Base-by-base conservation (phyloP, 2,888 invertebrate species). In the Tenthredo scrophulariae region DNA sequence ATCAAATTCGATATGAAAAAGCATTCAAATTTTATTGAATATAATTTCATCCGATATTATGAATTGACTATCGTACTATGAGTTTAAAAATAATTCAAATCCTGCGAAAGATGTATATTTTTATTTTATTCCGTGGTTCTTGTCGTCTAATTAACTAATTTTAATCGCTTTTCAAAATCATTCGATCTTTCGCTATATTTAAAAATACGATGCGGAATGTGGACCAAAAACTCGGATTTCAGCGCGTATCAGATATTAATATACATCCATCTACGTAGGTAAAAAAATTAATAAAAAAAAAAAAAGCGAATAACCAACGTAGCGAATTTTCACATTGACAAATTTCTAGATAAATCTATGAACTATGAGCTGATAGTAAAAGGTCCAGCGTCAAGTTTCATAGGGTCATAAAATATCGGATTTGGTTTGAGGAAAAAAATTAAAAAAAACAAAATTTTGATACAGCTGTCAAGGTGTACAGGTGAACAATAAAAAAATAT, bases 181-280 rank as follows among this genome's bases (percentile, higher is more conserved):
- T 18, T 54, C n/a, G 18, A 4, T 54, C 6, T 54, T 4, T 54
- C 18, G 54, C n/a, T 54, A 54, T n/a, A 54, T n/a, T 54, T n/a
- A n/a, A 18, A 54, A 54, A 54, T 1, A n/a, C n/a, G 54, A 5
- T n/a, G 54, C n/a, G n/a, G n/a, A 54, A 54, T n/a, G n/a, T 1
- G n/a, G n/a, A 54, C n/a, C 54, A 54, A 54, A n/a, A 54, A n/a
- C 54, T 54, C 54, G 54, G 54, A 54, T 54, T 54, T 54, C 54
- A 18, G 54, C 7, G 54, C 5, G n/a, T n/a, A n/a, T 18, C 4
- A n/a, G n/a, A n/a, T 43, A 43, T 43, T 43, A 43, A 43, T 43
- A 43, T 13, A 2, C 13, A 13, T 13, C 43, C 43, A 43, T 43
- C 10, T 43, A 43, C 43, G 43, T 13, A 43, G 43, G 43, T 13